Evolutionary conservation across 2,888 invertebrate species (phyloP).

Genomic region (Molanna angustata): DNA sequence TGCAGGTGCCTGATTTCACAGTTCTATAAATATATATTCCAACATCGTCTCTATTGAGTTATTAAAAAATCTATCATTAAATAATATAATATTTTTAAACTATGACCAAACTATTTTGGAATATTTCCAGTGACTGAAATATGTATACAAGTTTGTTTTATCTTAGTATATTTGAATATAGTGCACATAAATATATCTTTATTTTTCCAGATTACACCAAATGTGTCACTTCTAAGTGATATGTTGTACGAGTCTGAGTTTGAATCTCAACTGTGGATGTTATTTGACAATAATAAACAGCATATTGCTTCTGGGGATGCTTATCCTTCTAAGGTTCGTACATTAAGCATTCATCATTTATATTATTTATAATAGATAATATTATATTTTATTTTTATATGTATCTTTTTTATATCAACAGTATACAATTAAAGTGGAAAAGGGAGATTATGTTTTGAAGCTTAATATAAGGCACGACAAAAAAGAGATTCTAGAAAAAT

Average conservation of each 20-base stretch:
- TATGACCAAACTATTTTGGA: too few species aligned
- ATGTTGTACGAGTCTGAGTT: constrained; percentile 93
- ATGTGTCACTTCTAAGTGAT: constrained; percentile 77
- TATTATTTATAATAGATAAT: too few species aligned
- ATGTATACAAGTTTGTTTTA: background rate
- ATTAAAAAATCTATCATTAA: too few species aligned
- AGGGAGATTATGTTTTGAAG: constrained; percentile 88
- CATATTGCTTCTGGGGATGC: constrained; percentile 85
- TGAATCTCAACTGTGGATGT: constrained; percentile 96
- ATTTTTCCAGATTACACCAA: constrained; percentile 56
- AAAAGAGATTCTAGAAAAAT: constrained; percentile 77
- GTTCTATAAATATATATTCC: too few species aligned
- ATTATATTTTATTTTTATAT: background rate
- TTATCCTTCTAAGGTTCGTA: constrained; percentile 71
- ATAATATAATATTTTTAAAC: too few species aligned
- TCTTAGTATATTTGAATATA: background rate
- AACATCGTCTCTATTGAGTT: too few species aligned
- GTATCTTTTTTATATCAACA: constrained; percentile 48
- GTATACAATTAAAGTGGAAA: constrained; percentile 87
- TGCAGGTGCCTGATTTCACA: too few species aligned
- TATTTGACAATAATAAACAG: constrained; percentile 90
- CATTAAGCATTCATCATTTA: background rate
- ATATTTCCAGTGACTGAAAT: background rate
- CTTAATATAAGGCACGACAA: constrained; percentile 90
- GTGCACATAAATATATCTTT: background rate